A percentile compares a stretch with the other conserved stretches of the same genome.
phyloP scores from a whole-genome alignment of 2,113 vertebrate genomes.

The Peromyscus polionotus region DNA sequence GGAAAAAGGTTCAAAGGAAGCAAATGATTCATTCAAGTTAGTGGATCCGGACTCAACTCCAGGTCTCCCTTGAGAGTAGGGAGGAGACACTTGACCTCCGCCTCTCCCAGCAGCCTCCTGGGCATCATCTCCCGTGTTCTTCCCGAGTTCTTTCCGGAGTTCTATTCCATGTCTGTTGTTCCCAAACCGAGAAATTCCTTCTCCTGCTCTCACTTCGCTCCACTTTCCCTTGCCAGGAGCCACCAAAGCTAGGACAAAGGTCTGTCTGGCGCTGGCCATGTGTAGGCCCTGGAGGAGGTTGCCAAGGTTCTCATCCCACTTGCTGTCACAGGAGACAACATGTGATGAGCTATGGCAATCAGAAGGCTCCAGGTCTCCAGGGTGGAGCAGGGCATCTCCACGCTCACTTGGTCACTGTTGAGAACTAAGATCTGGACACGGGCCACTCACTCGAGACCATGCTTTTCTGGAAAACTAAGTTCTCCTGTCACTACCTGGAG shows the following conservation, averaged over 20 bases:
- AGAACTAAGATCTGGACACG: constrained; percentile 73
- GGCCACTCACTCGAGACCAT: constrained; percentile 66
- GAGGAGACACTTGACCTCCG: background rate
- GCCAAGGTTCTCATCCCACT: constrained; percentile 54
- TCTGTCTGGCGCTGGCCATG: background rate
- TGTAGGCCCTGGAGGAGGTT: background rate
- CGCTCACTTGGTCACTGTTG: constrained; percentile 52
- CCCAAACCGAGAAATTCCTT: background rate
- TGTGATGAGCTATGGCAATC: background rate
- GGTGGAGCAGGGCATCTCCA: background rate
- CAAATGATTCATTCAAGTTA: background rate
- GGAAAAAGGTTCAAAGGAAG: background rate
- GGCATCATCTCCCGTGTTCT: fast-evolving
- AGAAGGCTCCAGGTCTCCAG: background rate
- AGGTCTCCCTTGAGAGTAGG: background rate
- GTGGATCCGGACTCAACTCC: background rate
- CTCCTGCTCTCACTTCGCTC: background rate
- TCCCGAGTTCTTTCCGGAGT: background rate
- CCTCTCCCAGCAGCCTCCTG: background rate
- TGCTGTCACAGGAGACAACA: constrained; percentile 60
- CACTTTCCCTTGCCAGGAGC: too few species aligned
- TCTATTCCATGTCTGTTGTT: background rate
- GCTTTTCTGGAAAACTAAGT: constrained; percentile 48
- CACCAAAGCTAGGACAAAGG: background rate
- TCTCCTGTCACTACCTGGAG: background rate